These are phyloP conservation scores for Antennarius striatus DNA, from an alignment of 2,113 vertebrate species.

Conservation along the genomic window DNA sequence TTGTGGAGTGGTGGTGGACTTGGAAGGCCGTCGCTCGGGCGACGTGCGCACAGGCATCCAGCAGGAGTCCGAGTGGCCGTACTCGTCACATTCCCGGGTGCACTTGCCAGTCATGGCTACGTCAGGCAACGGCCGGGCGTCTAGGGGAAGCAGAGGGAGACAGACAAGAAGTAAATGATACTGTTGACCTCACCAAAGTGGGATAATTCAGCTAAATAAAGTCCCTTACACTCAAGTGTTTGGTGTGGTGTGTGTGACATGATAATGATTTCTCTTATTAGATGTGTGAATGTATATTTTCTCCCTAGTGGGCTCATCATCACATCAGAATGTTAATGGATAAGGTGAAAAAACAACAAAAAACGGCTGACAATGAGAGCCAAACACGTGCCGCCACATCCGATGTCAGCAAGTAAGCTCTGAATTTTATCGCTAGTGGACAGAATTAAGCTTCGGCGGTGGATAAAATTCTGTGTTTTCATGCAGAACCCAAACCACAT, in stretches of 20 bases:
- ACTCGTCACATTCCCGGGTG: constrained; percentile 97
- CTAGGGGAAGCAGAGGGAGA: constrained; percentile 75
- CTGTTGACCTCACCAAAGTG: constrained; percentile 28
- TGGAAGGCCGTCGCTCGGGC: constrained; percentile 91
- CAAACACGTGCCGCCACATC: constrained; percentile 27
- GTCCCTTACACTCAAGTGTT: constrained; percentile 49
- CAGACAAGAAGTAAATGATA: constrained; percentile 29
- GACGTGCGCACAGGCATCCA: constrained; percentile 99
- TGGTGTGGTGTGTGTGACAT: constrained; percentile 66
- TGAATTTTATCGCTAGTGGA: constrained; percentile 32
- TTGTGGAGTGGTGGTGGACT: constrained; percentile 79
- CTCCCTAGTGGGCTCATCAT: constrained; percentile 46
- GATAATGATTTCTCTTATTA: constrained; percentile 44
- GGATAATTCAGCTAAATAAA: constrained; percentile 24
- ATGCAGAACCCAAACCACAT: constrained; percentile 76
- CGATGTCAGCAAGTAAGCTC: neutral
- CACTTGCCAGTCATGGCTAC: constrained; percentile 99
- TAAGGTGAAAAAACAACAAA: constrained; percentile 34
- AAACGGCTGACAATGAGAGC: constrained; percentile 40
- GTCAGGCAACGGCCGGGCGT: constrained; percentile 98
- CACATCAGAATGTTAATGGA: constrained; percentile 57
- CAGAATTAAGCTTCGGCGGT: constrained; percentile 12
- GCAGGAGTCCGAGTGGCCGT: constrained; percentile 98
- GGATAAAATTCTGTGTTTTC: constrained; percentile 54
- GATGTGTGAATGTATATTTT: constrained; percentile 50